phyloP scores from a whole-genome alignment of 2,113 vertebrate genomes.

The Pica pica region DNA sequence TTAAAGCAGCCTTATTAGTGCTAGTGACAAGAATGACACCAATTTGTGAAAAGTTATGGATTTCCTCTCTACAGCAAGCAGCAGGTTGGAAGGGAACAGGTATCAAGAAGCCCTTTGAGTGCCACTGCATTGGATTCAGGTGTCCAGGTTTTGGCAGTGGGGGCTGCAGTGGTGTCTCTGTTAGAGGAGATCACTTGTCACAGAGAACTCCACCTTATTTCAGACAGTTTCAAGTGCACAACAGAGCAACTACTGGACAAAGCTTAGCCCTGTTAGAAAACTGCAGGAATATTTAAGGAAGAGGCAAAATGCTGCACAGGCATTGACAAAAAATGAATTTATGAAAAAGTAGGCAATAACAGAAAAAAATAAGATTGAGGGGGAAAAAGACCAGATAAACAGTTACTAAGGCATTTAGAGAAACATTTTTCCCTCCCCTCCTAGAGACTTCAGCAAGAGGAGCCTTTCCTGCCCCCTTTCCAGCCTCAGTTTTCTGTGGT shows the following conservation, averaged over 20 bases:
- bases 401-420: not conserved
- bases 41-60: not conserved
- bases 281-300: not conserved
- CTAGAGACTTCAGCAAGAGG: not conserved
- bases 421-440: not conserved
- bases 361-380: not conserved
- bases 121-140: accelerated
- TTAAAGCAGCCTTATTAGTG: not conserved
- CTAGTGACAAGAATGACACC: not conserved
- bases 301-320: not conserved
- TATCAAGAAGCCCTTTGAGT: not conserved
- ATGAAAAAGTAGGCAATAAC: not conserved
- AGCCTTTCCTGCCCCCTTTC: not conserved
- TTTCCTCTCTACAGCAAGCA: not conserved
- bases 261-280: not conserved
- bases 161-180: not conserved
- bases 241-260: not conserved
- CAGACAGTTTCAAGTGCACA: not conserved
- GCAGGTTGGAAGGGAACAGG: not conserved
- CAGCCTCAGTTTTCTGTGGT: not conserved
- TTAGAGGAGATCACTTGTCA: not conserved
- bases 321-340: not conserved
- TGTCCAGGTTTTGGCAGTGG: not conserved
- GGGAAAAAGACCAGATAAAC: too few relatives aligned
- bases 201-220: not conserved